Percentiles rank a stretch among this genome's conserved stretches.
These are phyloP conservation scores for Timema cristinae DNA, from an alignment of 2,888 invertebrate genomes.

Conservation along the genomic window DNA sequence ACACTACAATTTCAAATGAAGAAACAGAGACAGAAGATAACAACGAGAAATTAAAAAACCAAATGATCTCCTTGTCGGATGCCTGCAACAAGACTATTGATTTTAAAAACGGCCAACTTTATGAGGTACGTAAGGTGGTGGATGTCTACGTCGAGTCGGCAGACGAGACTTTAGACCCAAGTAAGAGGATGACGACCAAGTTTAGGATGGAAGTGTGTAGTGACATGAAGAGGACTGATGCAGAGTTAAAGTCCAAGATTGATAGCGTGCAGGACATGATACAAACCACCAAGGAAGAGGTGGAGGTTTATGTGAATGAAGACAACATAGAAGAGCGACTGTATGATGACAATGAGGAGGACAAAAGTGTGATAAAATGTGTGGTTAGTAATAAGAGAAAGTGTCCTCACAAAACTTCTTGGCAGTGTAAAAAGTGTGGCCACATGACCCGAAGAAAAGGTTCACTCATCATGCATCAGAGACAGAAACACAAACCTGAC, in stretches of 20 bases:
- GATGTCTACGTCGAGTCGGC: constrained; percentile 7
- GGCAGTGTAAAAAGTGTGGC: constrained; percentile 28
- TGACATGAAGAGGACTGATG: background rate
- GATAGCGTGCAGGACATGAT: too few relatives aligned
- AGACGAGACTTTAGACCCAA: background rate
- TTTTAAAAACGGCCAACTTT: background rate
- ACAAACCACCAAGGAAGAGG: background rate
- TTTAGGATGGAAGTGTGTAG: constrained; percentile 12
- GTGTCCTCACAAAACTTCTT: background rate
- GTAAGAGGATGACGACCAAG: background rate
- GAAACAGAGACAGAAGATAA: too few relatives aligned
- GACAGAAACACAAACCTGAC: constrained; percentile 17
- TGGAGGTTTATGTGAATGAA: background rate
- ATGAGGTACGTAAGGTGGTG: constrained; percentile 11
- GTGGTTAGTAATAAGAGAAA: too few relatives aligned
- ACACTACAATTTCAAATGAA: too few relatives aligned
- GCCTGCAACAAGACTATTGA: too few relatives aligned
- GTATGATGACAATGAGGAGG: constrained; percentile 1
- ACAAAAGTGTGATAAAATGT: background rate
- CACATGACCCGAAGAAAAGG: constrained; percentile 16
- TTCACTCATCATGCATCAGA: constrained; percentile 21
- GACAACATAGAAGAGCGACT: constrained; percentile 5
- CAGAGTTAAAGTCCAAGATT: too few relatives aligned
- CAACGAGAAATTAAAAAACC: too few relatives aligned
- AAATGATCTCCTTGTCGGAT: too few relatives aligned